phyloP scores from a whole-genome alignment of 2,113 vertebrate genomes.

The Sinocyclocheilus rhinocerous region DNA sequence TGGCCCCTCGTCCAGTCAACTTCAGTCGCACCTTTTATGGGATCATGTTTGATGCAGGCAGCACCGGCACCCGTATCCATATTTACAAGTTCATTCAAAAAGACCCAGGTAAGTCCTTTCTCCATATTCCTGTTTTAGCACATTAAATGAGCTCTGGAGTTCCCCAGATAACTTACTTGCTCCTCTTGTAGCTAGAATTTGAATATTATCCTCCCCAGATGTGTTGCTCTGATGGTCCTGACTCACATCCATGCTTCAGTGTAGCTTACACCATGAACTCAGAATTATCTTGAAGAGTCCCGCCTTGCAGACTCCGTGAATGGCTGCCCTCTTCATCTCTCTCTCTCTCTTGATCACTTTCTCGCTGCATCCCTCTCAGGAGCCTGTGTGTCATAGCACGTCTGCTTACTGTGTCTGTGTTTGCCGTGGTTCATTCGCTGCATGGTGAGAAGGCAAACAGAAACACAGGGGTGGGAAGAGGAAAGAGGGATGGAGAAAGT shows the following conservation, averaged over 20 bases:
- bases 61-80: constrained; percentile 95
- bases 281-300: constrained; percentile 52
- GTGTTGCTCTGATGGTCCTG: neutral
- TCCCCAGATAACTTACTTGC: neutral
- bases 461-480: neutral
- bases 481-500: neutral
- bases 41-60: constrained; percentile 98
- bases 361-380: constrained; percentile 9
- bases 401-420: constrained; percentile 59
- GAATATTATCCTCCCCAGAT: neutral
- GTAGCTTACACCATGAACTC: constrained; percentile 47
- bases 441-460: constrained; percentile 52
- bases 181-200: constrained; percentile 20
- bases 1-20: constrained; percentile 68
- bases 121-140: neutral
- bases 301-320: constrained; percentile 49
- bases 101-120: constrained; percentile 69
- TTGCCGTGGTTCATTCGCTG: constrained; percentile 66
- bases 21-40: constrained; percentile 83
- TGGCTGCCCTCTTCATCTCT: constrained; percentile 38
- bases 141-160: neutral
- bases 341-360: neutral
- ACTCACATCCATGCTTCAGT: constrained; percentile 29
- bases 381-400: constrained; percentile 45
- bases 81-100: constrained; percentile 96